These are phyloP conservation scores for Amazona vittata DNA, from an alignment of 2,113 vertebrate genomes.

Conservation along the genomic window DNA sequence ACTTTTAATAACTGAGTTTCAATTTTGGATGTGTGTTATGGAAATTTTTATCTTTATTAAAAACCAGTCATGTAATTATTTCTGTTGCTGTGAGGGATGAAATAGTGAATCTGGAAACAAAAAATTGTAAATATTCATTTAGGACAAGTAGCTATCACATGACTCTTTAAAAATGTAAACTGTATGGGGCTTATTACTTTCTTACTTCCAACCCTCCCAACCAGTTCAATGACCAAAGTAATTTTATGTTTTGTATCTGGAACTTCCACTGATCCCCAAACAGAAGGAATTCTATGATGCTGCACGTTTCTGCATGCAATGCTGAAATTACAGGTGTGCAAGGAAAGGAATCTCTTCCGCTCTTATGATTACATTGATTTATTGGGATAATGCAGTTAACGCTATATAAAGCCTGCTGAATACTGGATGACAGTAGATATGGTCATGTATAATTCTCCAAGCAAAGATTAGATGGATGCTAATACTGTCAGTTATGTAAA, in stretches of 20 bases:
- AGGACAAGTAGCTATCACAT: neutral
- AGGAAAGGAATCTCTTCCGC: neutral
- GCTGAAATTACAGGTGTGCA: neutral
- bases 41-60: neutral
- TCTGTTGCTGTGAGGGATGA: neutral
- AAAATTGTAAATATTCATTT: neutral
- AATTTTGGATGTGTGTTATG: neutral
- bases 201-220: neutral
- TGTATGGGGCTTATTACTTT: neutral
- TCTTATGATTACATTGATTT: neutral
- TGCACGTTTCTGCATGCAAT: accelerated
- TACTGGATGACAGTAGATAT: neutral
- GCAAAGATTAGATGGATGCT: neutral
- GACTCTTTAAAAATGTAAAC: neutral
- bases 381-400: neutral
- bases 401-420: neutral
- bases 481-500: neutral
- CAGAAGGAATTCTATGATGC: neutral
- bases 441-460: neutral
- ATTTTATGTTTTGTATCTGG: neutral
- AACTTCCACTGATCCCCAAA: neutral
- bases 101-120: neutral
- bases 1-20: neutral
- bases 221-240: neutral
- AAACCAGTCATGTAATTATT: accelerated